Evolutionary conservation across 2,797 vertebrate genomes (phyloP).

Genomic region (Scomberomorus guttatus): DNA sequence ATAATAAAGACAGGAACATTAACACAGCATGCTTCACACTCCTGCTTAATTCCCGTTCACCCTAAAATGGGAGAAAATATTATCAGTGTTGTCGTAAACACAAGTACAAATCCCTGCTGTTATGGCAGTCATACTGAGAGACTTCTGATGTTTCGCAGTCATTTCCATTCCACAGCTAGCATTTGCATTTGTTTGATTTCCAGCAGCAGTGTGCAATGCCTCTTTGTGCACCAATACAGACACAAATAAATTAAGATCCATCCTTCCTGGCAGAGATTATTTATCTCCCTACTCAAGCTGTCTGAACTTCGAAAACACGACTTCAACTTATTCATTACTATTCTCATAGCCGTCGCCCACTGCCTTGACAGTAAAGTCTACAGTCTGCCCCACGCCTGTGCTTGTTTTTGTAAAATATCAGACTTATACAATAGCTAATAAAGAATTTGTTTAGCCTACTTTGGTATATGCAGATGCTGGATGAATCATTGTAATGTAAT

Average conservation of each 20-base stretch:
- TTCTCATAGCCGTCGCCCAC: slow-evolving; percentile 57
- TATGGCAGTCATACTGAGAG: slow-evolving; percentile 53
- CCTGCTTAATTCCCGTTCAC: slow-evolving; percentile 56
- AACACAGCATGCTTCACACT: slow-evolving; percentile 35
- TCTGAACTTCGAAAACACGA: slow-evolving; percentile 64
- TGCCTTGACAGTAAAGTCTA: slow-evolving; percentile 32
- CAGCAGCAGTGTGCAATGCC: slow-evolving; percentile 55
- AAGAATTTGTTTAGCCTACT: slow-evolving; percentile 55
- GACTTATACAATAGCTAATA: slow-evolving; percentile 47
- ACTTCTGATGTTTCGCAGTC: slow-evolving; percentile 72
- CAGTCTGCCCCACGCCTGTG: slow-evolving; percentile 28
- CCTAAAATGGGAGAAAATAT: slow-evolving; percentile 56
- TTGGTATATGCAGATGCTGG: slow-evolving; percentile 39
- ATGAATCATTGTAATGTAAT: slow-evolving; percentile 69
- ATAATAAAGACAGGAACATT: slow-evolving; percentile 54
- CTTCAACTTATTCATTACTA: slow-evolving; percentile 58
- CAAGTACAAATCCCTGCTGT: slow-evolving; percentile 74
- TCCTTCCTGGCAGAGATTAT: slow-evolving; percentile 72
- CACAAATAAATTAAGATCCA: slow-evolving; percentile 77
- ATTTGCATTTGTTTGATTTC: slow-evolving; percentile 83
- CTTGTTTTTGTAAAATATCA: slow-evolving; percentile 36
- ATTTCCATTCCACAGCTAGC: slow-evolving; percentile 67
- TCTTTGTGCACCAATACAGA: slow-evolving; percentile 72
- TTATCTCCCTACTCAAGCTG: slow-evolving; percentile 69
- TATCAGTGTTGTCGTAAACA: slow-evolving; percentile 73